Conservation (phyloP, 2,113 vertebrate genomes). For the Tautogolabrus adspersus region DNA sequence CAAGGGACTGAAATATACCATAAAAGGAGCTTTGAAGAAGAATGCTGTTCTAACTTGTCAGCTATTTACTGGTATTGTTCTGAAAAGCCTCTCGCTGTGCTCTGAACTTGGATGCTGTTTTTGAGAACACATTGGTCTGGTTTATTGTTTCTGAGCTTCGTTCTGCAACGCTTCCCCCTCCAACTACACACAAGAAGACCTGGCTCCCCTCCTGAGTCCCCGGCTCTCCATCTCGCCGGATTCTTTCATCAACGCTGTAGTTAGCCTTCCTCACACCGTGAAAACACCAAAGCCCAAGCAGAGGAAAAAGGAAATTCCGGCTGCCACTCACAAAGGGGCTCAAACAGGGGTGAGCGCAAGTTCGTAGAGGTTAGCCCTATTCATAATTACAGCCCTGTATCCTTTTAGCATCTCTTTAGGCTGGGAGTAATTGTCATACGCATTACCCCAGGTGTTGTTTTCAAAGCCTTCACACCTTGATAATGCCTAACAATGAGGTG, state of each 20-base stretch:
- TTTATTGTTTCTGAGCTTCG: slow-evolving; percentile 57
- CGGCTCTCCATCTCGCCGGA: slow-evolving; percentile 34
- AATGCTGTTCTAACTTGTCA: slow-evolving; percentile 9
- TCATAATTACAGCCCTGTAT: slow-evolving; percentile 73
- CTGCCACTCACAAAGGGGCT: slow-evolving; percentile 68
- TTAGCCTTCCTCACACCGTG: slow-evolving; percentile 49
- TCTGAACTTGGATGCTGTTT: slow-evolving; percentile 46
- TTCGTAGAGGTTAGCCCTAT: slow-evolving; percentile 66
- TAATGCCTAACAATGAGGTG: slow-evolving; percentile 76
- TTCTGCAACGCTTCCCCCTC: slow-evolving; percentile 27
- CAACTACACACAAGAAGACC: slow-evolving; percentile 39
- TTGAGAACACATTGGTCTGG: slow-evolving; percentile 32
- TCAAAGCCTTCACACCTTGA: slow-evolving; percentile 85
- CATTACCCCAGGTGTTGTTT: slow-evolving; percentile 83
- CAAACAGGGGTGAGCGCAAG: slow-evolving; percentile 59
- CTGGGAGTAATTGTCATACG: slow-evolving; percentile 74
- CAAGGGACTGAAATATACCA: background rate
- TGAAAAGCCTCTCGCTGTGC: slow-evolving; percentile 13
- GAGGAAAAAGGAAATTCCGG: slow-evolving; percentile 50
- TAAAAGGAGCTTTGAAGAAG: slow-evolving; percentile 17
- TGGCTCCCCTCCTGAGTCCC: slow-evolving; percentile 24
- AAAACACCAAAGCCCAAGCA: slow-evolving; percentile 48
- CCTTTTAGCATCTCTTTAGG: slow-evolving; percentile 77
- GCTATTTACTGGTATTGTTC: slow-evolving; percentile 19
- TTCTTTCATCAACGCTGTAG: slow-evolving; percentile 50